Evolutionary conservation across 2,797 vertebrate species (phyloP), one percentile per base, ranked within the genome.

Genomic region (Trematomus bernacchii): DNA sequence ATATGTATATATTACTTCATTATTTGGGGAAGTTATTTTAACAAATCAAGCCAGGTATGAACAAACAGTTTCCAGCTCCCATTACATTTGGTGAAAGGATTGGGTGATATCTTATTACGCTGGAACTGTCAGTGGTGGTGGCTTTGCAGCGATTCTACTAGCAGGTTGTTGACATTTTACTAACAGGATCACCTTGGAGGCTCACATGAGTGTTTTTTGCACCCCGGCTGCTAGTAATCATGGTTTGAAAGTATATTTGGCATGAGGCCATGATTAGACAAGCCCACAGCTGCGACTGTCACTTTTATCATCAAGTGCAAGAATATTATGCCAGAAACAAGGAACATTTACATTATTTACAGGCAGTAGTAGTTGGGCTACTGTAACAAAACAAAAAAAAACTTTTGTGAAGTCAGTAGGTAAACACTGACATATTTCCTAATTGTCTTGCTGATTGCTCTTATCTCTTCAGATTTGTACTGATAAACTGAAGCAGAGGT

Each of bases 401-500:
- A 33, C 59, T 65, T 58, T 8, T 55, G 19, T 67, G 7, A 62
- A 71, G 13, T 76, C 18, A 55, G 73, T 40, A 63, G 54, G 77
- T 70, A 23, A 52, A 78, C 51, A 44, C n/a, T 71, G 66, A 85
- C 65, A 73, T 23, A 57, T 76, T 81, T 72, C 12, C 15, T 19
- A 6, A 47, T 73, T 47, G 10, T 55, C 64, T 59, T n/a, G 5
- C 61, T 64, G 27, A 40, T 12, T 33, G 11, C 21, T 58, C 44
- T 79, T 70, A 69, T 71, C 74, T 69, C 54, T 65, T 67, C 4
- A 23, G 15, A 66, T 79, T 77, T 18, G 11, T 23, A 14, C 10
- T 66, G 66, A 80, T 84, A 77, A 73, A 74, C 44, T 62, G 16
- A 74, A 71, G 66, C 63, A 44, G 18, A 67, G 51, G 51, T 68